Evolutionary conservation across 2,797 vertebrate genomes (phyloP), one percentile per base, ranked within the genome.

Genomic region (Coccyzus lansbergi): DNA sequence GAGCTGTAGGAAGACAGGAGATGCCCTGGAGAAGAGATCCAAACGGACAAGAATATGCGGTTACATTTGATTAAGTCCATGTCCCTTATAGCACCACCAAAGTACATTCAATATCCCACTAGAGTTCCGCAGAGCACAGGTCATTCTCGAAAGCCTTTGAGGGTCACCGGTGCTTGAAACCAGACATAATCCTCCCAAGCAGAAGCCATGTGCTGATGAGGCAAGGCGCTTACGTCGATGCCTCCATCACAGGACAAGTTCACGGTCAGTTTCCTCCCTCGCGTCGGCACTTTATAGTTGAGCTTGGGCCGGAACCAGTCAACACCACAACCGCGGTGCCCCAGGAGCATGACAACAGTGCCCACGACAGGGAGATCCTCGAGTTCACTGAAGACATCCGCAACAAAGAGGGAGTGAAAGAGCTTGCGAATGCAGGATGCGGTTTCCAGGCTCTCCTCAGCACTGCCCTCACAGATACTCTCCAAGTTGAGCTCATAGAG

Each of bases 401-500:
- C 98, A 71, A 99, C 90, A 34, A 99, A 99, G 31, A 99, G 98
- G 0, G 98, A 98, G 93, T 98, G 98, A 93, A 99, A 99, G 69
- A 99, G 97, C 88, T 98, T 98, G 83, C 98, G 98, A 80, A 99
- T 86, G 51, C 99, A 99, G 2, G 98, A 93, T 0, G 98, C 98
- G 0, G 98, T 98, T 51, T 98, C 97, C 12, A 99, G 96, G 94
- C 98, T 98, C 53, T 97, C 96, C 52, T 98, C 98, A 29, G 95
- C 86, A 4, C 96, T 97, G 9, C 97, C 97, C 62, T 98, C 88
- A 0, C 86, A 97, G 74, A 99, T 93, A 4, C 92, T 97, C 93
- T 99, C 98, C 97, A 99, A 97, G 97, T 99, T 98, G 65, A 99
- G 98, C 97, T 99, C 99, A 1, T 99, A 99, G 31, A 99, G 86